phyloP scores from a whole-genome alignment of 1,140 invertebrate genomes.

The Pseudomyrmex gracilis region DNA sequence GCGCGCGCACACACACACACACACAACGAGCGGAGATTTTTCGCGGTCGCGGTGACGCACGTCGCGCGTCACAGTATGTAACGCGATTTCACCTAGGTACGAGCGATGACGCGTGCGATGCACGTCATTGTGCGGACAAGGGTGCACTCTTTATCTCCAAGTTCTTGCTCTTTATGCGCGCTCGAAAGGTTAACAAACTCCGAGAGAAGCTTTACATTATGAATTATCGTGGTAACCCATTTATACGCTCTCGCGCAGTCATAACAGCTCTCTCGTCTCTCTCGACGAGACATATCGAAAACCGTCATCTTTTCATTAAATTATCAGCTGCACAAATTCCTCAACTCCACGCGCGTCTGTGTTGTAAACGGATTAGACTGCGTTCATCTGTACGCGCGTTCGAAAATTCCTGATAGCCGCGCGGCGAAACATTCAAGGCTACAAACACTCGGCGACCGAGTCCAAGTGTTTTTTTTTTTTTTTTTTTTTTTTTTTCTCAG shows the following conservation, averaged over 20 bases:
- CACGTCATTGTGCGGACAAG: constrained; percentile 26
- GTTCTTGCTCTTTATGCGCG: background rate
- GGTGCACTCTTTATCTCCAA: constrained; percentile 3
- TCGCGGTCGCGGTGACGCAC: constrained; percentile 19
- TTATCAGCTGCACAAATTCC: no score
- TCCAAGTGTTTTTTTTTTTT: no score
- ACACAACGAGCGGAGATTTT: background rate
- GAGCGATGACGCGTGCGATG: constrained; percentile 23
- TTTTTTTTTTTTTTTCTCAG: no score
- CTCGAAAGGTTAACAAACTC: constrained; percentile 32
- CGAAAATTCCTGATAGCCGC: no score
- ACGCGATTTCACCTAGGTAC: constrained; percentile 14
- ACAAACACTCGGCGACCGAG: no score
- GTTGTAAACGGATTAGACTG: no score
- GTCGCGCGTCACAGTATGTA: constrained; percentile 30
- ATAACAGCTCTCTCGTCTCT: constrained; percentile 12
- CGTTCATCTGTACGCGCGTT: no score
- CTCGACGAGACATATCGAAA: background rate
- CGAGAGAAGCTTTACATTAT: constrained; percentile 23
- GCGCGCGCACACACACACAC: background rate
- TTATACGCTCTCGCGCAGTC: constrained; percentile 8
- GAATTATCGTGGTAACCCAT: constrained; percentile 41
- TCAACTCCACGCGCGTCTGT: no score
- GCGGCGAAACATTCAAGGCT: no score
- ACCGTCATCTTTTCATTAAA: background rate